Evolutionary conservation across 1,140 invertebrate species (phyloP).

Genomic region (Microplitis mediator): DNA sequence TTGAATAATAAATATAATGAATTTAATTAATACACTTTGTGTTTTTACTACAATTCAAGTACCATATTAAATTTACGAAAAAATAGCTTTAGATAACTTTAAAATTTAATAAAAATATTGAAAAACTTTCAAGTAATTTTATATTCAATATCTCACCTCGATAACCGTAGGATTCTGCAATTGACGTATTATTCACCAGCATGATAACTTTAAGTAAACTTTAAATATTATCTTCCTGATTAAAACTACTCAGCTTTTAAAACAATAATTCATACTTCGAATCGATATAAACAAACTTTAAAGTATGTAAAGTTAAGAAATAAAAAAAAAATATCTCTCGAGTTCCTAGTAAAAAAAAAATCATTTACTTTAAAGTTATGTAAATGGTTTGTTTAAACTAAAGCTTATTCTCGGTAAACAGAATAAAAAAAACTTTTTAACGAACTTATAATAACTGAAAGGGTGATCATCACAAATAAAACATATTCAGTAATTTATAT

Average conservation of each 20-base stretch:
- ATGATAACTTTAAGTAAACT: constrained; percentile 4
- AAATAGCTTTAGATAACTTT: neutral
- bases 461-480: neutral
- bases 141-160: constrained; percentile 2
- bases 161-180: neutral
- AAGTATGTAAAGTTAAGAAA: too few species aligned
- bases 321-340: neutral
- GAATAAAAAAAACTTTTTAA: neutral
- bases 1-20: too few species aligned
- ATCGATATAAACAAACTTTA: neutral
- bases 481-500: constrained; percentile 13
- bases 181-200: constrained; percentile 1
- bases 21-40: too few species aligned
- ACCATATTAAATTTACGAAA: neutral
- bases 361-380: neutral
- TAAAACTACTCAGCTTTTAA: constrained; percentile 1
- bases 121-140: neutral
- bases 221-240: constrained; percentile 12
- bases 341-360: neutral
- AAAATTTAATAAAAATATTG: neutral
- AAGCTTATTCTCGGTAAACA: too few species aligned
- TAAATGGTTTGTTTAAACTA: neutral
- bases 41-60: too few species aligned
- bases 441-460: constrained; percentile 6
- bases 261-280: neutral